phyloP scores from a whole-genome alignment of 2,113 vertebrate genomes.

The Seriola aureovittata region DNA sequence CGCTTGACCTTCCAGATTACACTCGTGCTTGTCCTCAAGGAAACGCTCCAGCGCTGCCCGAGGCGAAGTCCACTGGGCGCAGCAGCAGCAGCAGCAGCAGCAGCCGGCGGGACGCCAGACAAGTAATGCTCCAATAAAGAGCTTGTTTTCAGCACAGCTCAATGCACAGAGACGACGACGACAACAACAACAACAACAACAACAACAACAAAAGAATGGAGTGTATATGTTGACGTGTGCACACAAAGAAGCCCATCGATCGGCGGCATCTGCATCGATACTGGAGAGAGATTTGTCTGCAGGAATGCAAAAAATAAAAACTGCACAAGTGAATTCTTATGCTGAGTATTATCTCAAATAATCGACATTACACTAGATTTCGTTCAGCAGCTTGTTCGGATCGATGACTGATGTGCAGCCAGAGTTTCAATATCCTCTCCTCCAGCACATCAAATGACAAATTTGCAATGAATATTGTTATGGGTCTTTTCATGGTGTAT shows the following conservation, averaged over 20 bases:
- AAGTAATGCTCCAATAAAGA: conserved; percentile 34
- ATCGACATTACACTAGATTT: conserved; percentile 21
- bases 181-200: too few species aligned
- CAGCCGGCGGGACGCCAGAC: conserved; percentile 9
- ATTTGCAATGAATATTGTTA: conserved; percentile 65
- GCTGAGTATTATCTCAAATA: conserved; percentile 12
- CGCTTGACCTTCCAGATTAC: conserved; percentile 64
- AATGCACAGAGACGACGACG: neutral
- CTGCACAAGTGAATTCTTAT: neutral
- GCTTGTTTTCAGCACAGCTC: conserved; percentile 48
- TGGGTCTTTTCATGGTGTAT: conserved; percentile 64
- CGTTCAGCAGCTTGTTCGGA: conserved; percentile 32
- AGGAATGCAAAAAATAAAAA: conserved; percentile 16
- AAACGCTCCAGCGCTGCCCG: conserved; percentile 26
- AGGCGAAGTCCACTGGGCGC: conserved; percentile 32
- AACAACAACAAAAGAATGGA: neutral
- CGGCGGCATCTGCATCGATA: conserved; percentile 5
- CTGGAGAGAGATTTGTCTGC: conserved; percentile 13
- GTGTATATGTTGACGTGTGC: neutral
- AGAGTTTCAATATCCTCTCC: conserved; percentile 60
- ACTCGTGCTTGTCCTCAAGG: conserved; percentile 48
- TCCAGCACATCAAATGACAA: conserved; percentile 54
- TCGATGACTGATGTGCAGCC: conserved; percentile 59
- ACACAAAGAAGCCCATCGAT: conserved; percentile 12
- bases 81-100: neutral